Evolutionary conservation across 2,113 vertebrate genomes (phyloP), one percentile per base, ranked within the genome.

Genomic region (Mungos mungo): DNA sequence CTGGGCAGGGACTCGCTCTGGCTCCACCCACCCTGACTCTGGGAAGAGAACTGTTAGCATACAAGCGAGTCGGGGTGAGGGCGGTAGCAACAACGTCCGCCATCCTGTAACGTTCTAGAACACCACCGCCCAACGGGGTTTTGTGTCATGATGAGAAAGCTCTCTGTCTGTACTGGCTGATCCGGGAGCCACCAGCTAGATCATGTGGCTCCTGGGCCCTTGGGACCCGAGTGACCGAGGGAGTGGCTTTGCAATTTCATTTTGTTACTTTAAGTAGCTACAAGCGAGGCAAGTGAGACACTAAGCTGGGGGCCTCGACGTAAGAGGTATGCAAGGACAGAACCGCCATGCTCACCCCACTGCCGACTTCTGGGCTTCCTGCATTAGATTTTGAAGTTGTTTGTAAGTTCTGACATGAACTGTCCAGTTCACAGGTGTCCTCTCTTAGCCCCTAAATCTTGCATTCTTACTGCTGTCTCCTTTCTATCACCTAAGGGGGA

Each of bases 361-460:
- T 2, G 31, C 1, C 1, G 31, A 90, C 15, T 15, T 0, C 29
- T 66, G 16, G 21, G 31, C 15, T n/a, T 66, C 60, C 21, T 65
- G 19, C 4, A 2, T 21, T 33, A 12, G 47, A 52, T 33, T 57
- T 81, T 74, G 52, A n/a, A 84, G 11, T 31, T 0, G 6, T 38
- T 19, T n/a, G 9, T 9, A 47, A 80, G 45, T 5, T 71, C 29
- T 41, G 13, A n/a, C 4, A 5, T 33, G 57, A 12, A 65, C 0
- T 18, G 31, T 3, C n/a, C 4, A 16, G 57, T n/a, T 45, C 14
- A 2, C 0, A 1, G 11, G 0, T 71, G 7, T n/a, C 15, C 27
- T 88, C 33, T 12, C 65, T 27, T n/a, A 18, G 1, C 29, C 21
- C 2, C 3, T 19, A 89, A 19, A 41, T 14, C 25, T 31, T n/a